Percentiles rank a stretch among this genome's conserved stretches.
These are phyloP conservation scores for Pocillopora verrucosa DNA, from an alignment of 64 coral and sea anemone genomes.

Conservation along the genomic window DNA sequence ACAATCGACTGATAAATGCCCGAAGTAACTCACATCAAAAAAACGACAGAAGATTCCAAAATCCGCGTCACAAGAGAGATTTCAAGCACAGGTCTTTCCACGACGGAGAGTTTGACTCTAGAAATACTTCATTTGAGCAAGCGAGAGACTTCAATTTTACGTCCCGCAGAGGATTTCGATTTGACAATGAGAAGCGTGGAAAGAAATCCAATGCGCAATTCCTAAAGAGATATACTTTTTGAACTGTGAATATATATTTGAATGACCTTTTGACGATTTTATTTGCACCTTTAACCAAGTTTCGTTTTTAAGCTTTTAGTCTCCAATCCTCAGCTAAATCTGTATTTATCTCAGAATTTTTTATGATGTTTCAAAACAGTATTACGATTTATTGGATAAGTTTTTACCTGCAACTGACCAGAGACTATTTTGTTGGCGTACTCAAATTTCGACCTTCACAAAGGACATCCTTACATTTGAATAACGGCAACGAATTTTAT, in stretches of 20 bases:
- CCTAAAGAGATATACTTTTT: slow-evolving; percentile 28
- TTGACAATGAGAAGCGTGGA: slow-evolving; percentile 2
- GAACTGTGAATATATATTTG: neutral
- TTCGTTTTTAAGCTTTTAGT: no score
- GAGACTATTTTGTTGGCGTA: no score
- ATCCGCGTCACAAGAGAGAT: neutral
- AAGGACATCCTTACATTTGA: no score
- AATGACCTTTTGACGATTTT: no score
- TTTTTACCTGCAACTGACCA: no score
- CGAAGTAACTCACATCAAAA: neutral
- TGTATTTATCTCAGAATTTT: no score
- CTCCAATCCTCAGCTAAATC: no score
- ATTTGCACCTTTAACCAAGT: no score
- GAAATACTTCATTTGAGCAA: neutral
- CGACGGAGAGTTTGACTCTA: neutral
- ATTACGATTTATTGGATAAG: no score
- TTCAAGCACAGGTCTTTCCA: neutral
- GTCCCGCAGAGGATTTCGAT: slow-evolving; percentile 3
- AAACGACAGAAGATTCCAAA: neutral
- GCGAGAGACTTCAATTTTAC: neutral
- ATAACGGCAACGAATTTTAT: no score
- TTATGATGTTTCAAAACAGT: no score
- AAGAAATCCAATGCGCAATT: neutral
- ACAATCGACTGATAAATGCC: neutral
- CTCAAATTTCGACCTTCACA: no score